These are phyloP conservation scores for Carcharodon carcharias DNA, from an alignment of 2,797 vertebrate genomes.

Conservation along the genomic window DNA sequence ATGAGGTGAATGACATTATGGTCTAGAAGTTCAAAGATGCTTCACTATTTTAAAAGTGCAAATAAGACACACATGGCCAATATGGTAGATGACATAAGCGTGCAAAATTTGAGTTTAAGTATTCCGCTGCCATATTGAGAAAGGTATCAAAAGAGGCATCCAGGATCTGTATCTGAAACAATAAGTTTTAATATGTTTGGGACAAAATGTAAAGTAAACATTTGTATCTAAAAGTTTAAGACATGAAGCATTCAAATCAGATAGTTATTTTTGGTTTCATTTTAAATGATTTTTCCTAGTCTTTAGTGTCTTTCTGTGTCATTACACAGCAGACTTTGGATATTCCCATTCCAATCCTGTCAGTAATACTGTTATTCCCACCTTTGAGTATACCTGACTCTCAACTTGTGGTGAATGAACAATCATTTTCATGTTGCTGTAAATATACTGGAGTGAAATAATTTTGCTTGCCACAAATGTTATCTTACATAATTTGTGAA, in stretches of 20 bases:
- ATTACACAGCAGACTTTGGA: background rate
- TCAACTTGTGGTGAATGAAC: background rate
- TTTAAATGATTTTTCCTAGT: background rate
- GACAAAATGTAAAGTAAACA: background rate
- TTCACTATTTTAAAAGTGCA: constrained; percentile 52
- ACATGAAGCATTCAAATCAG: background rate
- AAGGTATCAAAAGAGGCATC: background rate
- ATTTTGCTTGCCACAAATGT: background rate
- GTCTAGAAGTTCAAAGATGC: constrained; percentile 44
- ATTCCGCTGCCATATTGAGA: background rate
- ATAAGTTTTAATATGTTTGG: background rate
- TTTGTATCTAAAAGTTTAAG: background rate
- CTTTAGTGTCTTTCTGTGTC: background rate
- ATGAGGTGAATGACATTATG: constrained; percentile 49
- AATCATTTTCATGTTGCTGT: background rate
- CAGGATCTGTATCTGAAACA: background rate
- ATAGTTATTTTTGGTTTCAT: background rate
- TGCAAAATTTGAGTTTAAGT: background rate
- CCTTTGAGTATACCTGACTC: constrained; percentile 1
- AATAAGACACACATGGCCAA: background rate
- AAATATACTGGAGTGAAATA: background rate
- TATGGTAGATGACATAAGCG: background rate
- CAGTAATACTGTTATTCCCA: background rate
- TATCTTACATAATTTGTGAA: constrained; percentile 18
- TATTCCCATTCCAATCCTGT: background rate